phyloP scores from a whole-genome alignment of 2,888 invertebrate genomes.

The Megamerina dolium region DNA sequence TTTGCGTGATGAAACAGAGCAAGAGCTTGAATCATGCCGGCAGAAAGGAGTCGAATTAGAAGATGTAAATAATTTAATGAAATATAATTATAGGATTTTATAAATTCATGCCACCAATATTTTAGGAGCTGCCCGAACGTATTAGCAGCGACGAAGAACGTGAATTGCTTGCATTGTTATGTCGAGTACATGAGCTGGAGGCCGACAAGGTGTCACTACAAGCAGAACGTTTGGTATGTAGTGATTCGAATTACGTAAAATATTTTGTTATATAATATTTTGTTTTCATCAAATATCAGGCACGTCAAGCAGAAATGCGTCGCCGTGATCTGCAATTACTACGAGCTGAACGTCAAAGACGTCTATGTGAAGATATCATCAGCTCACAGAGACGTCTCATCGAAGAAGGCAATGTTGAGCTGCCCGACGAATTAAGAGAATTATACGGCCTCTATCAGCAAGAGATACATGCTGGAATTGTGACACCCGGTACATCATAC shows the following conservation, averaged over 20 bases:
- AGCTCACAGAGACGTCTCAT: conserved; percentile 78
- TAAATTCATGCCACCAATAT: neutral
- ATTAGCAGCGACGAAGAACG: conserved; percentile 84
- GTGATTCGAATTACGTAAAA: neutral
- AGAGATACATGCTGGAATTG: conserved; percentile 76
- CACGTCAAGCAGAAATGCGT: conserved; percentile 70
- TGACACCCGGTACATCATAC: conserved; percentile 41
- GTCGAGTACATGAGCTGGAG: conserved; percentile 88
- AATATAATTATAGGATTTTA: neutral
- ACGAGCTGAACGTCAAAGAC: conserved; percentile 75
- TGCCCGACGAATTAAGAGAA: conserved; percentile 71
- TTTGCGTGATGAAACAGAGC: conserved; percentile 69
- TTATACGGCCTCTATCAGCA: conserved; percentile 78
- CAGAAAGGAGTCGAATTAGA: conserved; percentile 74
- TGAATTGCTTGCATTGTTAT: conserved; percentile 76
- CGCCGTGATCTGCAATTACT: conserved; percentile 77
- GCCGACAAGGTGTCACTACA: conserved; percentile 85
- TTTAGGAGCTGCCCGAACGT: conserved; percentile 71
- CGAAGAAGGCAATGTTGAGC: conserved; percentile 66
- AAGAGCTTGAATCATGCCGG: conserved; percentile 73
- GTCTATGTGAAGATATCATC: conserved; percentile 87
- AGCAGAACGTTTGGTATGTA: conserved; percentile 73
- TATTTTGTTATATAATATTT: neutral
- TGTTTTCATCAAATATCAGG: neutral
- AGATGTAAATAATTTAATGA: conserved; percentile 57